Evolutionary conservation across 2,113 vertebrate species (phyloP), one percentile per base, ranked within the genome.

Genomic region (Phaethornis superciliosus): DNA sequence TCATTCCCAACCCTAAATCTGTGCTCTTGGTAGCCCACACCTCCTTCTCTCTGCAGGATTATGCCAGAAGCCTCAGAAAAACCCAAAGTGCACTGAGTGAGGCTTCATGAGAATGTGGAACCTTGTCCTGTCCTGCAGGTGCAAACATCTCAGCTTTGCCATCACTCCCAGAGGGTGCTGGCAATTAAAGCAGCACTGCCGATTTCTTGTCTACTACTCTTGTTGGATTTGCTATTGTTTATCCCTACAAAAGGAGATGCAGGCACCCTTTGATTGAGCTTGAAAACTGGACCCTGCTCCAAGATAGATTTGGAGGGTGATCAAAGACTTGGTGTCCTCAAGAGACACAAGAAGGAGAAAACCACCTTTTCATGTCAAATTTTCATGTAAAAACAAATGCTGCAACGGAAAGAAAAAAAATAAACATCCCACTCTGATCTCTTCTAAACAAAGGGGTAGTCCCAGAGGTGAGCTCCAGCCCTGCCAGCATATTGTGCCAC

Each of bases 401-500:
- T 5, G 16, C 32, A 18, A 52, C 15, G 52, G 33, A 32, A 52
- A 52, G 26, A 52, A 7, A 47, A 47, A 33, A 58, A 30, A 5
- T 12, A 17, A 22, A 12, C 7, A 30, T 5, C 23, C 5, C 3
- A 0, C 27, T 81, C 85, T 51, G 51, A 52, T 91, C 33, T 70
- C 75, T 78, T 49, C 71, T 56, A 75, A 94, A 74, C 44, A 59
- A 80, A 82, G 30, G 17, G 13, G 16, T 13, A 22, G 67, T 88
- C 91, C 87, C 91, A 59, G 79, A 70, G 78, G 87, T 20, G 55
- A 92, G 68, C 33, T 44, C 16, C 21, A 5, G 62, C 32, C 85
- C 82, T 58, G 42, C 2, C 2, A 91, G 64, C 93, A 35, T 2
- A 13, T 32, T 69, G 79, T 67, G 85, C 87, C 60, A 47, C 42